A percentile compares a stretch with the other conserved stretches of the same genome.
phyloP scores from a whole-genome alignment of 2,797 vertebrate species.

The Miopithecus talapoin region DNA sequence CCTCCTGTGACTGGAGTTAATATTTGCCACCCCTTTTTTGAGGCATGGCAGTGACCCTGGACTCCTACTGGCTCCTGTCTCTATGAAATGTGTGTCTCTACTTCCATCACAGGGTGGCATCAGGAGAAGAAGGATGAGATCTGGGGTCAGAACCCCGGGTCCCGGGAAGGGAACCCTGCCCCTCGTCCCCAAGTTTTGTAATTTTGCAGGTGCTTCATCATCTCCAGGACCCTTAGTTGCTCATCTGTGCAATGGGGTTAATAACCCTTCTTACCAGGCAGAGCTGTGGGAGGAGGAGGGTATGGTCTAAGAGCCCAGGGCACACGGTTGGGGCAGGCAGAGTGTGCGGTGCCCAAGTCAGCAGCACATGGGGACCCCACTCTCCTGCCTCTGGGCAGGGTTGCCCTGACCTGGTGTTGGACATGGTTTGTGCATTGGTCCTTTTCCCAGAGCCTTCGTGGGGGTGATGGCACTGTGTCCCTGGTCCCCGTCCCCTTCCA shows the following conservation, averaged over 20 bases:
- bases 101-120: background rate
- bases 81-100: rapidly evolving
- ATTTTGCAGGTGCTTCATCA: background rate
- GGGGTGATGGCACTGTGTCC: background rate
- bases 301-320: background rate
- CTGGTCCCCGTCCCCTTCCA: background rate
- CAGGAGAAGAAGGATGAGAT: background rate
- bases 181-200: background rate
- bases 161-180: no score
- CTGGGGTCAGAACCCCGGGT: background rate
- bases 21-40: background rate
- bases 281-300: background rate
- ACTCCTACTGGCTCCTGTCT: rapidly evolving
- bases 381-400: background rate
- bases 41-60: background rate
- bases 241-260: background rate
- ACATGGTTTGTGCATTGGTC: rapidly evolving
- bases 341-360: rapidly evolving
- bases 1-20: background rate
- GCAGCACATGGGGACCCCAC: rapidly evolving
- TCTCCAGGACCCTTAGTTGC: background rate
- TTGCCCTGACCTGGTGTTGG: background rate
- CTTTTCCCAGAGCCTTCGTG: background rate
- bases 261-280: rapidly evolving
- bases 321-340: rapidly evolving